Evolutionary conservation across 64 coral and sea anemone species (phyloP), one percentile per base, ranked within the genome.

Genomic region (Stichodactyla helianthus): DNA sequence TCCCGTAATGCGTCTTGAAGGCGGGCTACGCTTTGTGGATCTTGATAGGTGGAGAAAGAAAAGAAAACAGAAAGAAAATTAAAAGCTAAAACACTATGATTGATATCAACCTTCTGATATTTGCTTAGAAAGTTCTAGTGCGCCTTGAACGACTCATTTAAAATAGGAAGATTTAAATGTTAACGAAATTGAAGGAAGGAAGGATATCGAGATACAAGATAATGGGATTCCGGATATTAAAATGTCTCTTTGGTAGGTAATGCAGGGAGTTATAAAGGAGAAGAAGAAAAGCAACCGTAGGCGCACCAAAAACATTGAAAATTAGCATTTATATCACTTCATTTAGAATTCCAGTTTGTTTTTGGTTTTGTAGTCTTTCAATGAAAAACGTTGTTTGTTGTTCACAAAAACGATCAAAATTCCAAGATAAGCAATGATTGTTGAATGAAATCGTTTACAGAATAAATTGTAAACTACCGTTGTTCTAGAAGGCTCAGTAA

Each of bases 1-100:
- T 99, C 97, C 2, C 97, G 90, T 17, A 99, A 78, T 6, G 88
- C 85, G 57, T 94, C 93, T 68, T 99, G 93, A 13, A 99, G 57
- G 5, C 88, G 88, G 28, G 82, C 79, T 55, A 89, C 82, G 59
- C 88, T 88, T 86, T 89, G 88, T 10, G 91, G 54, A 67, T 95
- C 97, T 94, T 52, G 53, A 79, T 15, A 13, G 13, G 10, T 9
- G 27, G 27, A 27, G 10, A 9, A 27, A 35, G 1, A 25, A 74
- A 27, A 74, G 0, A 19, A 0, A 26, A 74, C 10, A 68, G 4
- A 23, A 74, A 74, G 68, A 10, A 74, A 74, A 74, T 27, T 8
- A 74, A 31, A 74, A 10, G 25, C 23, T 27, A 23, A 1, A 74
- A 65, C 5, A 65, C 22, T 65, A n/a, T n/a, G 20, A 20, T 65